Evolutionary conservation across 1,140 invertebrate genomes (phyloP), one percentile per base, ranked within the genome.

Genomic region (Heliothis subflexa): DNA sequence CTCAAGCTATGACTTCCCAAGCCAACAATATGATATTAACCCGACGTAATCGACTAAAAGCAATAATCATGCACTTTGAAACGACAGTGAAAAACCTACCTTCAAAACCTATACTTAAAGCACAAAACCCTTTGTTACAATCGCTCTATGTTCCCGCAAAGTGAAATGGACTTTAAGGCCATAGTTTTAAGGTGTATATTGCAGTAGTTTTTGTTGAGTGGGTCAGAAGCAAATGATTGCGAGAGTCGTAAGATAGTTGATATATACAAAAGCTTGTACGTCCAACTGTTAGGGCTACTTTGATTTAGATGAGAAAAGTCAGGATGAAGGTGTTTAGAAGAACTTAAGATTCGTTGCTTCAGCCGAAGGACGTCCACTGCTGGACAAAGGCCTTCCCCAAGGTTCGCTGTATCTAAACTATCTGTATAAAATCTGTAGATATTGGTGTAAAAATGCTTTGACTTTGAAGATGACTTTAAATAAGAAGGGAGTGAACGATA

Each of bases 221-320:
- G 66, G 66, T 70, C 66, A 70, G 47, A 49, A 66, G 61, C 21
- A 16, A 33, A 62, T 14, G 13, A 52, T 50, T 70, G 66, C 66
- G 47, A 70, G 64, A 52, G 12, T 52, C 3, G n/a, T 47, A 50
- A 70, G 66, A 50, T 70, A 70, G 12, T 70, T 70, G 66, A 25
- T 62, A 49, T 70, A 70, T 70, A 52, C 25, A 7, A 18, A 40
- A 70, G 47, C 21, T 52, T 50, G 21, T 50, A 28, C 45, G 47
- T 62, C 61, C 61, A 21, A 28, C 18, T 52, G 14, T 47, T 52
- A 52, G 66, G 66, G 66, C 52, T 21, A 25, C 18, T 28, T 28
- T 13, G 14, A 50, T 52, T 33, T 28, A 25, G 5, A 40, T 5
- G 33, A 9, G 33, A 40, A 40, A 40, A 40, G 33, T 40, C 33